Evolutionary conservation across 64 coral and sea anemone species (phyloP).

Genomic region (Catalaphyllia jardinei): DNA sequence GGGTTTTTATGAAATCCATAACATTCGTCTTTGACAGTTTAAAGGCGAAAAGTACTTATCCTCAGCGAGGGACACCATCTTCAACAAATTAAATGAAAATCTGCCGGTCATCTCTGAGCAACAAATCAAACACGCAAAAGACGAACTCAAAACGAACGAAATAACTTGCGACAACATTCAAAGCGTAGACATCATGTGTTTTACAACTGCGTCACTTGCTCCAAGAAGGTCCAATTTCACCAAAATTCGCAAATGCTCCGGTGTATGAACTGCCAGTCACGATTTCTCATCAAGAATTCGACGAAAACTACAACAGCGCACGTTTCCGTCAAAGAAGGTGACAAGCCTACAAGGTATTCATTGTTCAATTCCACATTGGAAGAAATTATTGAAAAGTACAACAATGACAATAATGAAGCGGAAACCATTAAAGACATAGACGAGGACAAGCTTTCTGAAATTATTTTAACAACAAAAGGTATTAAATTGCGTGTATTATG

Average conservation of each 20-base stretch:
- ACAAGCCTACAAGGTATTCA: no score
- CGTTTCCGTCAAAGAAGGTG: slow-evolving; percentile 25
- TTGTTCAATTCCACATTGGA: slow-evolving; percentile 62
- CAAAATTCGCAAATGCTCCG: slow-evolving; percentile 53
- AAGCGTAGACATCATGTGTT: slow-evolving; percentile 53
- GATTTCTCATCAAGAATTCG: slow-evolving; percentile 55
- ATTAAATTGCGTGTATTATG: not conserved
- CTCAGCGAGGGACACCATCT: slow-evolving; percentile 41
- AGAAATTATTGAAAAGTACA: slow-evolving; percentile 53
- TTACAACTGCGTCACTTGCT: slow-evolving; percentile 63
- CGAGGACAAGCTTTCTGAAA: slow-evolving; percentile 47
- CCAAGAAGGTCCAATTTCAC: slow-evolving; percentile 61
- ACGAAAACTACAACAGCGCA: slow-evolving; percentile 39
- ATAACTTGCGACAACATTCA: slow-evolving; percentile 59
- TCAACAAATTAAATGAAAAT: slow-evolving; percentile 55
- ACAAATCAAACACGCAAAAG: slow-evolving; percentile 48
- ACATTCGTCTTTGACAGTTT: slow-evolving; percentile 73
- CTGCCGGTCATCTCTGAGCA: slow-evolving; percentile 41
- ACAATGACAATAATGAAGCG: slow-evolving; percentile 35
- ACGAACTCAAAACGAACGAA: slow-evolving; percentile 40
- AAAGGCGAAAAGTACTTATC: slow-evolving; percentile 75
- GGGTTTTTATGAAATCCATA: slow-evolving; percentile 68
- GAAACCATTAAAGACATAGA: slow-evolving; percentile 49
- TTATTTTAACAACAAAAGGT: slow-evolving; percentile 53
- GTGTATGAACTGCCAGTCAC: slow-evolving; percentile 47